These are phyloP conservation scores for Euproctis similis DNA, from an alignment of 2,888 invertebrate species.

Conservation along the genomic window DNA sequence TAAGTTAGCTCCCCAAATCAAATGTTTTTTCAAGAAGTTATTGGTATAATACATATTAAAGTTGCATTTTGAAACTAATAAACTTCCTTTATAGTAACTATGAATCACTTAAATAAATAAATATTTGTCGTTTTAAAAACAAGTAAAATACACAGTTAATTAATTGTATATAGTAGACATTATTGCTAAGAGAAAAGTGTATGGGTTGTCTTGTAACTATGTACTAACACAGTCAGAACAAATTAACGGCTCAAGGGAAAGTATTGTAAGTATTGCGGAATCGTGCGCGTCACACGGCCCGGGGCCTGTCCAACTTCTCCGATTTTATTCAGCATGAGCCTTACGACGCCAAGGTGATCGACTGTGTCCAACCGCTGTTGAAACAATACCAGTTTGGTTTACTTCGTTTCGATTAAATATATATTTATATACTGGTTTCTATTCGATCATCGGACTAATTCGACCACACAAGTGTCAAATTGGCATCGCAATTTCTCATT, in stretches of 20 bases:
- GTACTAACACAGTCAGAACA: too few relatives aligned
- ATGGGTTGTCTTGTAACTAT: slow-evolving; percentile 20
- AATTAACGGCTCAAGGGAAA: slow-evolving; percentile 37
- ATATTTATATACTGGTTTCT: too few relatives aligned
- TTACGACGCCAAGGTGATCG: slow-evolving; percentile 55
- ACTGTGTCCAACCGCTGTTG: slow-evolving; percentile 27
- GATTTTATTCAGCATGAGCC: slow-evolving; percentile 39
- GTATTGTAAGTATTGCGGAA: slow-evolving; percentile 39
- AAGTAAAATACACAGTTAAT: too few relatives aligned
- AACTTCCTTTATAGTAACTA: too few relatives aligned
- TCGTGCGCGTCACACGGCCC: slow-evolving; percentile 28
- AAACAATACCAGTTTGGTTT: slow-evolving; percentile 26
- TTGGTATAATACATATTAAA: too few relatives aligned
- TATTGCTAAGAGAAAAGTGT: slow-evolving; percentile 21
- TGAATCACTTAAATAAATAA: too few relatives aligned
- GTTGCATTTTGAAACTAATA: too few relatives aligned
- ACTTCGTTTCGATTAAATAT: slow-evolving; percentile 17
- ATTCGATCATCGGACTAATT: slow-evolving; percentile 37
- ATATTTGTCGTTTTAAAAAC: too few relatives aligned
- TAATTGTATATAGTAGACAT: too few relatives aligned
- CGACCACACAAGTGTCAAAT: slow-evolving; percentile 22
- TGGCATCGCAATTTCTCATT: slow-evolving; percentile 24
- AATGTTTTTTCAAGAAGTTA: too few relatives aligned
- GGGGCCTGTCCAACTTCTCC: slow-evolving; percentile 27
- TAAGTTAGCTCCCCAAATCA: too few relatives aligned